A percentile compares a stretch with the other conserved stretches of the same genome.
Evolutionary conservation across 2,888 invertebrate genomes (phyloP).

Genomic region (Drosophila antonietae): DNA sequence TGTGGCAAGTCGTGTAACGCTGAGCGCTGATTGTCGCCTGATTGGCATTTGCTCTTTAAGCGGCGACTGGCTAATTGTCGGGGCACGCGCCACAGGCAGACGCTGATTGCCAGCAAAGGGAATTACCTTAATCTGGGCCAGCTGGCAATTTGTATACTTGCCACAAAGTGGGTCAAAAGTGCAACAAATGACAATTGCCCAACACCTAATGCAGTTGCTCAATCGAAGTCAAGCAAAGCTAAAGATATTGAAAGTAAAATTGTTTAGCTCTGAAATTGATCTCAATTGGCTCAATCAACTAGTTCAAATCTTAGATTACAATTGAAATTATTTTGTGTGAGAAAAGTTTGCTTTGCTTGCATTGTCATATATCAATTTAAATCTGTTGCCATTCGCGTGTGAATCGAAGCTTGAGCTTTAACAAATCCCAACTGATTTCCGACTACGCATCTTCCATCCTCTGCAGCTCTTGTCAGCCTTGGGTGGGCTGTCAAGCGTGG

Average conservation of each 20-base stretch:
- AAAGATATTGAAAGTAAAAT: neutral
- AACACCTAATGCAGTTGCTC: neutral
- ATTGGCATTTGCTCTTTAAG: slow-evolving; percentile 64
- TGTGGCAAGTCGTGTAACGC: slow-evolving; percentile 47
- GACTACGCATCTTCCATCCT: neutral
- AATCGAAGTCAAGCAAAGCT: neutral
- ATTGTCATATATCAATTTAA: neutral
- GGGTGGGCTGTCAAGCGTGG: slow-evolving; percentile 31
- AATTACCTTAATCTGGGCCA: slow-evolving; percentile 44
- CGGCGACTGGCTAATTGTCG: slow-evolving; percentile 57
- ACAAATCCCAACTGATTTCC: slow-evolving; percentile 40
- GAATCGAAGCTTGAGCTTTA: slow-evolving; percentile 32
- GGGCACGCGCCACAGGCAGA: slow-evolving; percentile 59
- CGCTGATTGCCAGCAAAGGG: slow-evolving; percentile 42
- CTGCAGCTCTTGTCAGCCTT: slow-evolving; percentile 1
- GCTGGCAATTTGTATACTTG: slow-evolving; percentile 27
- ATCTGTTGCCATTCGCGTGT: slow-evolving; percentile 4
- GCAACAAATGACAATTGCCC: slow-evolving; percentile 30
- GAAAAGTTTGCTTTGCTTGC: neutral
- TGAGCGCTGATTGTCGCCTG: slow-evolving; percentile 57
- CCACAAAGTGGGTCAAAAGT: slow-evolving; percentile 64
- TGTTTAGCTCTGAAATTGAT: neutral
- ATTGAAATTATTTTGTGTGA: neutral
- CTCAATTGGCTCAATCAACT: neutral
- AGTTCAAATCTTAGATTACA: neutral